Percentiles rank a stretch among this genome's conserved stretches.
Conservation (phyloP, 1,140 invertebrate species). For the Cydia fagiglandana region DNA sequence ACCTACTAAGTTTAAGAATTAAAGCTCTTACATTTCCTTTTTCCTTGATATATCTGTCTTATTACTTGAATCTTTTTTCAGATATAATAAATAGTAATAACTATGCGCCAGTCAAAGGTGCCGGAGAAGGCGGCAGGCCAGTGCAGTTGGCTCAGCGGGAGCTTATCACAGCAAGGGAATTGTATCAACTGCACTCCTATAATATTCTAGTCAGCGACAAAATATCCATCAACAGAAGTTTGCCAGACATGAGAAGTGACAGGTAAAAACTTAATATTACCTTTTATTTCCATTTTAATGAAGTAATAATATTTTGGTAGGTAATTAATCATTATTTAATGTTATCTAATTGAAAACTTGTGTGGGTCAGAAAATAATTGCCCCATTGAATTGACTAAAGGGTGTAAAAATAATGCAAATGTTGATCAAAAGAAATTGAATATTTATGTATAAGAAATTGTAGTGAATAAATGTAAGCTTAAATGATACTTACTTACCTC, state of each 20-base stretch:
- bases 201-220: conserved; percentile 95
- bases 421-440: too few species aligned
- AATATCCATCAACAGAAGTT: conserved; percentile 92
- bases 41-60: conserved; percentile 20
- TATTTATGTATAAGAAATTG: too few species aligned
- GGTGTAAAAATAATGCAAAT: too few species aligned
- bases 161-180: conserved; percentile 86
- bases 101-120: conserved; percentile 86
- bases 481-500: too few species aligned
- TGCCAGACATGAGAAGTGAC: conserved; percentile 92
- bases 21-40: neutral
- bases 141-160: conserved; percentile 89
- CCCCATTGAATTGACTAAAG: too few species aligned
- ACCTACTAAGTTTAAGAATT: too few species aligned
- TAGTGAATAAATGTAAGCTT: too few species aligned
- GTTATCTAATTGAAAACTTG: too few species aligned
- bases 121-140: conserved; percentile 89
- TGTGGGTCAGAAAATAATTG: too few species aligned
- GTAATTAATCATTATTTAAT: too few species aligned
- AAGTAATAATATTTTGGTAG: too few species aligned
- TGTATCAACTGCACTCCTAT: conserved; percentile 93
- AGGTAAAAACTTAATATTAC: conserved; percentile 65
- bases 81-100: conserved; percentile 91
- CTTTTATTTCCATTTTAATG: too few species aligned
- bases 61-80: conserved; percentile 67